Evolutionary conservation across 2,888 invertebrate genomes (phyloP).

Genomic region (Drosophila leonis): DNA sequence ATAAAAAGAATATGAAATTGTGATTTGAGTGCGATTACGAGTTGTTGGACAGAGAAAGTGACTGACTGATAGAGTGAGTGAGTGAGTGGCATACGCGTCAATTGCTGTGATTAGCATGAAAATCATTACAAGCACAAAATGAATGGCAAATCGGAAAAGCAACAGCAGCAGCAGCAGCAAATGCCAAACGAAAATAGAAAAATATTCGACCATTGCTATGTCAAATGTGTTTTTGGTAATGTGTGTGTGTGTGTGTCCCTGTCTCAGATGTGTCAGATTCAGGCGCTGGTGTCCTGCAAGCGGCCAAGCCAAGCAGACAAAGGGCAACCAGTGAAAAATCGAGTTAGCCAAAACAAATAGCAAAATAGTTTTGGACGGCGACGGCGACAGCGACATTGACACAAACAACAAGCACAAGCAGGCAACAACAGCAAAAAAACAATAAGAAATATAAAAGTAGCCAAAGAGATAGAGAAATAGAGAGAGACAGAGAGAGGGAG

Average conservation of each 20-base stretch:
- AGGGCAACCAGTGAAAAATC: slow-evolving; percentile 79
- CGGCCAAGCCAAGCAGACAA: slow-evolving; percentile 69
- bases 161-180: slow-evolving; percentile 26
- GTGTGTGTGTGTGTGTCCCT: slow-evolving; percentile 20
- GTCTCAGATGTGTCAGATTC: slow-evolving; percentile 73
- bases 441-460: slow-evolving; percentile 57
- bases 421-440: slow-evolving; percentile 39
- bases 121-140: slow-evolving; percentile 76
- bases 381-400: slow-evolving; percentile 65
- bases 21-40: slow-evolving; percentile 57
- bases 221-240: slow-evolving; percentile 73
- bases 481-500: background rate
- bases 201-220: slow-evolving; percentile 60
- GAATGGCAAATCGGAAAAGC: slow-evolving; percentile 68
- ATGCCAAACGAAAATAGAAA: slow-evolving; percentile 59
- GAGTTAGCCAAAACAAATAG: slow-evolving; percentile 81
- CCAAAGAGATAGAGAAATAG: background rate
- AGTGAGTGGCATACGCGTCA: slow-evolving; percentile 69
- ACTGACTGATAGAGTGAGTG: slow-evolving; percentile 18
- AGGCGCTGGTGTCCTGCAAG: slow-evolving; percentile 42
- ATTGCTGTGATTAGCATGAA: slow-evolving; percentile 81
- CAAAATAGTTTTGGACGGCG: slow-evolving; percentile 74
- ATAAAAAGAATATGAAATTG: slow-evolving; percentile 62
- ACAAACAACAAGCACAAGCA: slow-evolving; percentile 52
- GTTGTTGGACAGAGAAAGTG: slow-evolving; percentile 12